These are phyloP conservation scores for Pollachius pollachius DNA, from an alignment of 2,113 vertebrate species.

Conservation along the genomic window DNA sequence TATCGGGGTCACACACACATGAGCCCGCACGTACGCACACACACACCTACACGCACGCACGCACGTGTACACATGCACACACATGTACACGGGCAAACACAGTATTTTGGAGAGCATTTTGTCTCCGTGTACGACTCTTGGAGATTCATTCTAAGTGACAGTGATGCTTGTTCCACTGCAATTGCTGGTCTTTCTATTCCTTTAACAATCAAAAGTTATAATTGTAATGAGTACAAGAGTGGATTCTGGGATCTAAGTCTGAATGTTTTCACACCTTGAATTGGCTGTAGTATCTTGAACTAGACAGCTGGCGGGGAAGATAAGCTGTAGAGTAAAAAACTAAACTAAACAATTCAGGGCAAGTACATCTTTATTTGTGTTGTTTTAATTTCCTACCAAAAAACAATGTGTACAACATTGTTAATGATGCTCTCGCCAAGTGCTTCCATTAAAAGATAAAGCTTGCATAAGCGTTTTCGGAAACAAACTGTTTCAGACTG, in stretches of 20 bases:
- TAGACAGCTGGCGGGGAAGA: conserved; percentile 20
- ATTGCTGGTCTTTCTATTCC: conserved; percentile 21
- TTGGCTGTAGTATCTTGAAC: conserved; percentile 40
- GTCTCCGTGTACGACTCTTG: too few species aligned
- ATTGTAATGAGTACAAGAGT: conserved; percentile 36
- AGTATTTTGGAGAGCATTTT: too few species aligned
- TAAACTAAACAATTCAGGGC: not conserved
- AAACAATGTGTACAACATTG: not conserved
- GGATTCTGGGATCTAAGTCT: conserved; percentile 25
- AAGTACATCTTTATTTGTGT: conserved; percentile 1
- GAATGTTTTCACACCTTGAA: conserved; percentile 30
- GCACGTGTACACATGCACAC: not conserved
- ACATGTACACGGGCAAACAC: not conserved
- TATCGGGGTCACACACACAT: not conserved
- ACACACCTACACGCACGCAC: too few species aligned
- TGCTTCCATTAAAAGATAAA: too few species aligned
- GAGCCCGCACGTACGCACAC: not conserved
- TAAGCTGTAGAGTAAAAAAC: conserved; percentile 1
- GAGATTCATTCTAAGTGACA: not conserved
- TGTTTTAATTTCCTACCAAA: not conserved
- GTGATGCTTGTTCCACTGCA: not conserved
- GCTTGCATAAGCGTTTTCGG: too few species aligned
- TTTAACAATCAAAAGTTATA: conserved; percentile 30
- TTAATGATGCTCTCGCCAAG: too few species aligned
- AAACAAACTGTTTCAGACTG: not conserved